phyloP scores from a whole-genome alignment of 2,797 vertebrate genomes.

The Allenopithecus nigroviridis region DNA sequence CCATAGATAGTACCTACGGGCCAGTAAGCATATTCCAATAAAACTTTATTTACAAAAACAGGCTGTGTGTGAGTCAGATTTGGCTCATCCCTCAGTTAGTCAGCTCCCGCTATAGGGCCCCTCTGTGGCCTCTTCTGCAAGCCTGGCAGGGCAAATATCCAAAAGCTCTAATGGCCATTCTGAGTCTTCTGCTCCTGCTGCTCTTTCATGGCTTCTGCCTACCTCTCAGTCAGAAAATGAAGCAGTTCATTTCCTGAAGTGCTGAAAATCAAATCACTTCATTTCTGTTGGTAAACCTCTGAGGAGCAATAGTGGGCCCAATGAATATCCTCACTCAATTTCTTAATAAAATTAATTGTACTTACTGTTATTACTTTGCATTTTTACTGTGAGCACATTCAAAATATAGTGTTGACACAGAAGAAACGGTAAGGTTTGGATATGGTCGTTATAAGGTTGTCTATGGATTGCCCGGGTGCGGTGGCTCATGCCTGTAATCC shows the following conservation, averaged over 20 bases:
- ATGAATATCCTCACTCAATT: not conserved
- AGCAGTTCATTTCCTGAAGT: not conserved
- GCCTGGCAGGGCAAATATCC: not conserved
- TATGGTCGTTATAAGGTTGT: not conserved
- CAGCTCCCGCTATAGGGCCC: not conserved
- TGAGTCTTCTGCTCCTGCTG: not conserved
- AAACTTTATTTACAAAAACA: not conserved
- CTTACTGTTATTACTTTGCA: not conserved
- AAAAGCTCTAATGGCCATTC: not conserved
- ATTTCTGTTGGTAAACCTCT: not conserved
- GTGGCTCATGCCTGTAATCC: no score
- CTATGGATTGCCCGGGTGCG: not conserved
- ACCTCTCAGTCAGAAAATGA: not conserved
- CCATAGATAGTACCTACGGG: not conserved
- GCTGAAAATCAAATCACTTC: not conserved
- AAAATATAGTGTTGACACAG: not conserved
- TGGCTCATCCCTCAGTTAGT: not conserved
- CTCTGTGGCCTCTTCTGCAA: not conserved
- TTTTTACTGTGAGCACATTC: not conserved
- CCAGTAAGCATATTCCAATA: not conserved
- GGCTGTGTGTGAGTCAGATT: not conserved
- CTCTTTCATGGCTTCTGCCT: not conserved
- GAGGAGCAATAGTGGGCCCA: not conserved
- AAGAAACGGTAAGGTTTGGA: not conserved
- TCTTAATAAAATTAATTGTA: not conserved